A percentile compares a stretch with the other conserved stretches of the same genome.
Evolutionary conservation across 2,888 invertebrate genomes (phyloP).

Genomic region (Alentia gelatinosa): DNA sequence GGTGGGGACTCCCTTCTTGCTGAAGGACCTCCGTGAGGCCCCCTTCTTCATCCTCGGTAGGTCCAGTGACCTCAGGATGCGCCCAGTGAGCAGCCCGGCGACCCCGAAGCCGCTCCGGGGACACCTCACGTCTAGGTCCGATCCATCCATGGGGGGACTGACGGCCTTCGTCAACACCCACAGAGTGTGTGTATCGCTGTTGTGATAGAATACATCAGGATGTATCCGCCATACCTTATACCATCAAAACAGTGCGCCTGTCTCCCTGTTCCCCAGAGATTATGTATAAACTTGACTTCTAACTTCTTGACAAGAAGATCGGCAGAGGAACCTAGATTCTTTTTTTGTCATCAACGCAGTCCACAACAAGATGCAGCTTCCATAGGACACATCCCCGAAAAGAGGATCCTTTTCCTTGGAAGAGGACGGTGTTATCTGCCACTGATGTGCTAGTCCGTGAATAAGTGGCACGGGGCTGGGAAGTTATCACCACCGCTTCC

Average conservation of each 20-base stretch:
- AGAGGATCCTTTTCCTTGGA: too few relatives aligned
- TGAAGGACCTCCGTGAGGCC: background rate
- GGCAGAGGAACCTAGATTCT: too few relatives aligned
- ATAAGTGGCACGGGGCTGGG: too few relatives aligned
- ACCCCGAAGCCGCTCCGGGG: background rate
- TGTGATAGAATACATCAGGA: background rate
- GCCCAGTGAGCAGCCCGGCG: background rate
- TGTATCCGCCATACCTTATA: background rate
- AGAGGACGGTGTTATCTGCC: too few relatives aligned
- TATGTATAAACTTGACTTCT: too few relatives aligned
- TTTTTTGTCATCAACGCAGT: too few relatives aligned
- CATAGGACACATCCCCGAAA: too few relatives aligned
- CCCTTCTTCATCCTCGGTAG: background rate
- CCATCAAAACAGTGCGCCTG: background rate
- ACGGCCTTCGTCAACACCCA: background rate
- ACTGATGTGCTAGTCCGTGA: too few relatives aligned
- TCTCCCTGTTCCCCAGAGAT: background rate
- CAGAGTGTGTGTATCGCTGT: too few relatives aligned
- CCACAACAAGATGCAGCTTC: too few relatives aligned
- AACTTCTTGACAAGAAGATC: too few relatives aligned
- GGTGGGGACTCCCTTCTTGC: background rate
- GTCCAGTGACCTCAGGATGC: background rate
- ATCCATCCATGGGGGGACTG: background rate
- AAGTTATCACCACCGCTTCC: too few relatives aligned
- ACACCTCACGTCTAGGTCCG: slow-evolving; percentile 22